Evolutionary conservation across 2,888 invertebrate species (phyloP), one percentile per base, ranked within the genome.

Genomic region (Cephus rjabovi): DNA sequence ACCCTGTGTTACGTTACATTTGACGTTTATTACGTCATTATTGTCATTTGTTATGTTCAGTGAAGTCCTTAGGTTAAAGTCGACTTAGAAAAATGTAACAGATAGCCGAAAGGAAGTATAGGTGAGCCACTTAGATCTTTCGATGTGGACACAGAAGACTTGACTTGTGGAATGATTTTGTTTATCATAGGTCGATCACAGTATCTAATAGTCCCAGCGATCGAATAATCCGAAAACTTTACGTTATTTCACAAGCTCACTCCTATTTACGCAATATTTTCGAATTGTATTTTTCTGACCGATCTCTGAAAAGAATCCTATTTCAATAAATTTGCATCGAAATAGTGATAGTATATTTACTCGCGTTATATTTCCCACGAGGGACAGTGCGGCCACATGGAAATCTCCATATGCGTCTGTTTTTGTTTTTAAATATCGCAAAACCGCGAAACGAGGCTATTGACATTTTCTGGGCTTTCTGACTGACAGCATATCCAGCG

Each of bases 241-340:
- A 23, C 40, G 15, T 40, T 12, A 15, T 40, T 40, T 40, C 23
- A 23, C 9, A 23, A 40, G 40, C 4, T 15, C 6, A 9, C 23
- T 56, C 23, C 40, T 23, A 56, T 56, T 56, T 56, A 56, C 40
- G 40, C 9, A 56, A 71, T 71, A 30, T 3, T 30, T 71, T 30
- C 71, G 9, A 6, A 56, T 56, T 23, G 1, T 23, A 56, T 56
- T 56, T 23, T 56, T 23, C 23, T 0, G 9, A 23, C 6, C 40
- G 15, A 56, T 56, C 40, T 56, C 23, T 6, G 23, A 56, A 56
- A 75, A 79, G 81, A 83, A 84, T 86, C 85, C 80, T 82, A 84
- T 86, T 84, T 83, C 84, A 82, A 83, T 84, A 83, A 85, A 86
- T 87, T 87, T 86, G 85, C 83, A 82, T 81, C 79, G 75, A 79